Percentiles rank a stretch among this genome's conserved stretches.
Evolutionary conservation across 2,888 invertebrate species (phyloP).

Genomic region (Papilio gigon): DNA sequence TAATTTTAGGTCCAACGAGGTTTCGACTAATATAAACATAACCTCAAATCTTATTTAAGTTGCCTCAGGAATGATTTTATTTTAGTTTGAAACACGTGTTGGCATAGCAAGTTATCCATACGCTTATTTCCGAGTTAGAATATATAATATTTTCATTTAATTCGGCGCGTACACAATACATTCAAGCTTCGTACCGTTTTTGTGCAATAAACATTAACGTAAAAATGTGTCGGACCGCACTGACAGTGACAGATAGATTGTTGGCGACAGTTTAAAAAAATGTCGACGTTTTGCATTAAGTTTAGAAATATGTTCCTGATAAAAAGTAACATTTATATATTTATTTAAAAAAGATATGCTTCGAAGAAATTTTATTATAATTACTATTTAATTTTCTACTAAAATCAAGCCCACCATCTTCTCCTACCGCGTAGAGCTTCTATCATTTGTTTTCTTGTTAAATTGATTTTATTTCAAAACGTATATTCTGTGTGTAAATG

Average conservation of each 20-base stretch:
- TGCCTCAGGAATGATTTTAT: slow-evolving; percentile 30
- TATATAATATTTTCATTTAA: background rate
- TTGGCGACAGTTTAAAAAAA: slow-evolving; percentile 28
- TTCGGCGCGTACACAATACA: background rate
- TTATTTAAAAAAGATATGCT: slow-evolving; percentile 39
- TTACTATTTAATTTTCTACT: slow-evolving; percentile 37
- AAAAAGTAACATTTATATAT: slow-evolving; percentile 34
- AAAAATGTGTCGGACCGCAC: background rate
- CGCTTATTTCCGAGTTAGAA: slow-evolving; percentile 17
- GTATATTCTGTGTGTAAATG: slow-evolving; percentile 40
- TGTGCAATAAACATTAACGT: slow-evolving; percentile 37
- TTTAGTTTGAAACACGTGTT: slow-evolving; percentile 13
- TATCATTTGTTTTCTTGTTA: slow-evolving; percentile 55
- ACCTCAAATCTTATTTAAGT: slow-evolving; percentile 26
- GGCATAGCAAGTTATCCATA: slow-evolving; percentile 3
- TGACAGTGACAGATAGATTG: slow-evolving; percentile 4
- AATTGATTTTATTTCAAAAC: slow-evolving; percentile 50
- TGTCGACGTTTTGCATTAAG: slow-evolving; percentile 17
- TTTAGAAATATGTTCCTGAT: slow-evolving; percentile 44
- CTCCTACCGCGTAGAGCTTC: slow-evolving; percentile 66
- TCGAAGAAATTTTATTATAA: slow-evolving; percentile 29
- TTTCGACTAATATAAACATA: background rate
- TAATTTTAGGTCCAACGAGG: slow-evolving; percentile 1
- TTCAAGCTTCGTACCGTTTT: slow-evolving; percentile 9
- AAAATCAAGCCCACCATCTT: slow-evolving; percentile 61